Evolutionary conservation across 2,113 vertebrate genomes (phyloP).

Genomic region (Arothron firmamentum): DNA sequence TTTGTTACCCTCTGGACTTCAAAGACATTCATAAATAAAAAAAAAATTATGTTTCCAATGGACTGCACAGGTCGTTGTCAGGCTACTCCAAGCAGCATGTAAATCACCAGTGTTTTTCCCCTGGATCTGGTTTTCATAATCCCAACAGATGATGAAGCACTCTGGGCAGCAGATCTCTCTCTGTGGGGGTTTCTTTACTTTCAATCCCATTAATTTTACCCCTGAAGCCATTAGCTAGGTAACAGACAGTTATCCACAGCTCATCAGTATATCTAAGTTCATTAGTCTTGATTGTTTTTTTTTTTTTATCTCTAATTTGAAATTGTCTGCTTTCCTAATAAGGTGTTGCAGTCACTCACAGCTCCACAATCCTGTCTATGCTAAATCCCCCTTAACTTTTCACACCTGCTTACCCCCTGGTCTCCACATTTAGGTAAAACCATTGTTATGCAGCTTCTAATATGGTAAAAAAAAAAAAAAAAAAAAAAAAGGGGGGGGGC

Average conservation of each 20-base stretch:
- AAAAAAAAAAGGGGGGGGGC: too few species aligned
- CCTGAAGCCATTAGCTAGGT: conserved; percentile 38
- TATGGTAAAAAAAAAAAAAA: conserved; percentile 67
- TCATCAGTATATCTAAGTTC: conserved; percentile 39
- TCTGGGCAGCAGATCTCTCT: conserved; percentile 7
- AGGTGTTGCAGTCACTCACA: conserved; percentile 31
- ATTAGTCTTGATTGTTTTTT: conserved; percentile 55
- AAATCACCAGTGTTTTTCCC: conserved; percentile 34
- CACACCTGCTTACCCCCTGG: conserved; percentile 45
- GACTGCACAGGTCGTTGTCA: conserved; percentile 12
- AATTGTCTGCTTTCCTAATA: conserved; percentile 39
- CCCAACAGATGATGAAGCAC: conserved; percentile 33
- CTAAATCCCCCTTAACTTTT: conserved; percentile 34
- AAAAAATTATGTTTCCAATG: conserved; percentile 40
- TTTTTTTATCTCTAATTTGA: conserved; percentile 32
- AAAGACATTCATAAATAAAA: conserved; percentile 48
- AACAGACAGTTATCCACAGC: conserved; percentile 24
- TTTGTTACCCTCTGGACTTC: conserved; percentile 43
- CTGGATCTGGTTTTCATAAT: conserved; percentile 31
- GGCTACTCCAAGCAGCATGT: conserved; percentile 34
- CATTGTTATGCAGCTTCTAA: conserved; percentile 65
- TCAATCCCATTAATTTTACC: conserved; percentile 18
- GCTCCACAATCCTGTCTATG: conserved; percentile 31
- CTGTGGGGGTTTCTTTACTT: conserved; percentile 2
- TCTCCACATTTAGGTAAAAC: conserved; percentile 51